Base-by-base conservation (phyloP, 2,888 invertebrate genomes). In the Drepanosiphum platanoidis region DNA sequence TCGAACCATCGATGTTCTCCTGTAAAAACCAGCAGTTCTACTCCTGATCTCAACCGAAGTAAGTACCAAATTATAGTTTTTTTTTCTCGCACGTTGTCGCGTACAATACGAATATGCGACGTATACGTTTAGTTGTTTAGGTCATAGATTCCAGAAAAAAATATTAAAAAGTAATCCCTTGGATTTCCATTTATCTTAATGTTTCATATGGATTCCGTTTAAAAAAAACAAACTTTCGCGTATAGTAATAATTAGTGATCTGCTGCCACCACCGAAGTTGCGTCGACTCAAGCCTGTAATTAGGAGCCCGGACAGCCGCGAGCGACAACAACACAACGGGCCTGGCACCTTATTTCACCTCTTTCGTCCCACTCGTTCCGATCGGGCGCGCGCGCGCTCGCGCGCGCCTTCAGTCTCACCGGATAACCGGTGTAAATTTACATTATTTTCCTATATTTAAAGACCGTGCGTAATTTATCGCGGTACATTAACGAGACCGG, bases 371-470 rank as follows among this genome's bases (percentile, higher is more conserved):
- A 66, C 74, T 27, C 64, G 82, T 74, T 46, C 39, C 64, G 72
- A 64, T 42, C 71, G 18, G 79, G 11, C 66, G 78, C 78, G 42
- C 72, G 39, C 42, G 64, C 58, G 36, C 30, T 27, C 64, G n/a
- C 71, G 27, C 71, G 36, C 34, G 22, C 13, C 9, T 18, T 4
- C 68, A 36, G 75, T 77, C 70, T 46, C 68, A 75, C 84, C 75
- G 84, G 84, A 84, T 84, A 84, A 84, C 84, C 84, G 77, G 84
- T 84, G 84, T 84, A 68, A 58, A 84, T 84, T 84, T 84, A 84
- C 77, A 84, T 84, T 75, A 77, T 84, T 77, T 77, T 77, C 77
- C 27, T 58, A 70, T 77, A 77, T 84, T 77, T 68, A 84, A 77
- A 84, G 30, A 84, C 77, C 84, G 52, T 39, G 77, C 75, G 64